Evolutionary conservation across 2,113 vertebrate species (phyloP), one percentile per base, ranked within the genome.

Genomic region (Anseranas semipalmata): DNA sequence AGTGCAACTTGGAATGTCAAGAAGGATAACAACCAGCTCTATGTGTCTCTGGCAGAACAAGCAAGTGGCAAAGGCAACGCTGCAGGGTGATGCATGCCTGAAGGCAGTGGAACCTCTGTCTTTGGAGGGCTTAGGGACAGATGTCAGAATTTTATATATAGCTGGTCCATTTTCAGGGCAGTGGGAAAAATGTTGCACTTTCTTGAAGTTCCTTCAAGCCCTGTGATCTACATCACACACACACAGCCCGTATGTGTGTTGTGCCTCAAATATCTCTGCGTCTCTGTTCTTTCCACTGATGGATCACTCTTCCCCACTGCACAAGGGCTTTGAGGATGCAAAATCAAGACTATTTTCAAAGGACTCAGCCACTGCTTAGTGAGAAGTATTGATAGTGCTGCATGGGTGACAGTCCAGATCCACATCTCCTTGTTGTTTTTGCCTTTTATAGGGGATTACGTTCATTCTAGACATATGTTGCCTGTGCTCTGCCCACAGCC

Each of bases 201-300:
- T 77, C 50, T 17, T 56, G 50, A 78, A 45, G 75, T 55, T 12
- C 9, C 7, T 33, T 56, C 9, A 27, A 77, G 68, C 33, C 27
- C 15, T 45, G 0, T 13, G 33, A 63, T 18, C 43, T 76, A 46
- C 28, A 17, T 6, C 14, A 28, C 58, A 60, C 3, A 0, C 59
- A 84, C 24, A 12, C 7, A 46, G 30, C 50, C 50, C 17, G 37
- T 41, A 21, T 3, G 0, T 2, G 28, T n/a, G 12, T 18, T 17
- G 15, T 3, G 2, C 15, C 45, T 60, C 0, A 0, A 79, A 33
- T 39, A 62, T 5, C 9, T 63, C 76, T 62, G 21, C 39, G 9
- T 17, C 48, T 46, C 13, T 66, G 3, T 30, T 67, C 55, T 45
- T 78, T 53, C 46, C 32, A 62, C 12, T 19, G 9, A 33, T 4